phyloP scores from a whole-genome alignment of 92 coral and sea anemone genomes.

The Zoanthus solanderi region DNA sequence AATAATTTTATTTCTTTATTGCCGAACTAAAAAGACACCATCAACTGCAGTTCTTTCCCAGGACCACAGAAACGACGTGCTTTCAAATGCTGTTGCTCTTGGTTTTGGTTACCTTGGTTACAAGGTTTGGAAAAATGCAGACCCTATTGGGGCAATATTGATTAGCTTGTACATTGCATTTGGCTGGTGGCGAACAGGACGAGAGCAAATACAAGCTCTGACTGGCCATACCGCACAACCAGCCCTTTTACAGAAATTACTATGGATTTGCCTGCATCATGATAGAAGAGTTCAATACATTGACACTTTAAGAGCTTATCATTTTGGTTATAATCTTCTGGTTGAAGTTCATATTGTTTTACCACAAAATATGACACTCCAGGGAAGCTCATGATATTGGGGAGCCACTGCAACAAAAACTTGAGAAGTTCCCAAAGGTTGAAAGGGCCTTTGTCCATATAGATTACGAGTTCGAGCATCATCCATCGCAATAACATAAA shows the following conservation, averaged over 20 bases:
- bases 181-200: constrained; percentile 91
- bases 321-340: constrained; percentile 86
- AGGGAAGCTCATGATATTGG: constrained; percentile 97
- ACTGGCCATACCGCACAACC: constrained; percentile 93
- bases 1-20: constrained; percentile 73
- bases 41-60: constrained; percentile 84
- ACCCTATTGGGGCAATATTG: constrained; percentile 92
- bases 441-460: constrained; percentile 98
- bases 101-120: constrained; percentile 91
- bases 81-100: constrained; percentile 90
- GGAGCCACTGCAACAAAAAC: constrained; percentile 90
- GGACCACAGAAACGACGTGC: constrained; percentile 92
- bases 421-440: constrained; percentile 81
- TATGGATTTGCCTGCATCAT: constrained; percentile 86
- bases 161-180: constrained; percentile 88
- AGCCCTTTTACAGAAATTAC: constrained; percentile 77
- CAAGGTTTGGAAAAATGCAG: constrained; percentile 89
- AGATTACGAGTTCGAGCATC: constrained; percentile 96
- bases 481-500: constrained; percentile 81
- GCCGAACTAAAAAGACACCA: constrained; percentile 70
- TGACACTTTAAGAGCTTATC: constrained; percentile 95
- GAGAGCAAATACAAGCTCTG: constrained; percentile 82
- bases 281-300: constrained; percentile 87
- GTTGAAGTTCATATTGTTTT: constrained; percentile 98
- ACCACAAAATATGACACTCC: constrained; percentile 82